Evolutionary conservation across 2,888 invertebrate species (phyloP), one percentile per base, ranked within the genome.

Genomic region (Celastrina argiolus): DNA sequence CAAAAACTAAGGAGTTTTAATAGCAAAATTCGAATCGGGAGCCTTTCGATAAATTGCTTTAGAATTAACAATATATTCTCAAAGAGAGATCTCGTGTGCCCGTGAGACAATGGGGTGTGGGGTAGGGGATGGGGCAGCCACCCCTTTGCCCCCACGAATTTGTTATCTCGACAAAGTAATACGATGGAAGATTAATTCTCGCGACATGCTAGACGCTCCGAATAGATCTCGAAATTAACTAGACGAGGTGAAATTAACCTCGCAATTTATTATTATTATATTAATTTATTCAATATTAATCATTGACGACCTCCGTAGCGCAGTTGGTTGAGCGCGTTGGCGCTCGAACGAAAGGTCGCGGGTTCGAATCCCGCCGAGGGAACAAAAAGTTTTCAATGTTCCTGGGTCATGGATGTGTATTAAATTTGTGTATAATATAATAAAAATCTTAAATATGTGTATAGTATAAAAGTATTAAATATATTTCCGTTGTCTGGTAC

Each of bases 111-210:
- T 70, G 72, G 28, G 65, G 63, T 12, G 59, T 28, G 18, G 66
- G 67, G 70, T 59, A 69, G 73, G 63, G 64, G 69, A 66, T 65
- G 66, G 70, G 67, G 67, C 67, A 31, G 31, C 18, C 39, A 67
- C 67, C 69, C 64, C 69, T 71, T 71, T 66, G 66, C 70, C 73
- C 74, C 76, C 74, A 74, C 77, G 76, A 81, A 83, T 83, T 83
- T 83, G 82, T 81, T 83, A 84, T 81, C 82, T 80, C 75, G 74
- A 71, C 74, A 71, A 75, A 76, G 79, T 78, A 79, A 78, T 76
- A 77, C 79, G 76, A 78, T 74, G 76, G 74, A 74, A 82, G 83
- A 84, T 82, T 83, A 83, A 83, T 82, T 82, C 77, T 70, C 76
- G 74, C 76, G 75, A 78, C 78, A 78, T 75, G 76, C 73, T 75